phyloP scores from a whole-genome alignment of 2,113 vertebrate species.

The Lota lota region DNA sequence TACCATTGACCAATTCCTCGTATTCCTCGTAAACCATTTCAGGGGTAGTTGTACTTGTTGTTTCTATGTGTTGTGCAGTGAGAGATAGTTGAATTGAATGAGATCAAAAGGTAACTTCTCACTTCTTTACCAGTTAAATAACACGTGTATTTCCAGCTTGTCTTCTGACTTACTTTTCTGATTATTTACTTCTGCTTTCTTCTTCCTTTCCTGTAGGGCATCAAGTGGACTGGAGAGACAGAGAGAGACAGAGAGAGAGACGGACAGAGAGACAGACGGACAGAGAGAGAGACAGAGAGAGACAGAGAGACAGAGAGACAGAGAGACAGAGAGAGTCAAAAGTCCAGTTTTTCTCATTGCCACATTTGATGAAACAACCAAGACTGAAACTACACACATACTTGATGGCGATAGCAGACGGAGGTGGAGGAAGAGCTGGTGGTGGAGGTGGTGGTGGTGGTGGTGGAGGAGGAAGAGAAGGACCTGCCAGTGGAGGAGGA shows the following conservation, averaged over 20 bases:
- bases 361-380: neutral
- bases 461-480: constrained; percentile 31
- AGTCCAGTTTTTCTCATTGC: neutral
- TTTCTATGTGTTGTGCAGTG: too few relatives aligned
- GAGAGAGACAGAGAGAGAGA: neutral
- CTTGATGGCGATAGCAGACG: constrained; percentile 19
- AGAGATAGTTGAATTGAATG: too few relatives aligned
- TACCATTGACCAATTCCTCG: too few relatives aligned
- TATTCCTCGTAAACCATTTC: too few relatives aligned
- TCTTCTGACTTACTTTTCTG: too few relatives aligned
- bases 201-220: constrained; percentile 62
- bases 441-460: too few relatives aligned
- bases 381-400: constrained; percentile 24
- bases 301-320: constrained; percentile 6
- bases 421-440: neutral
- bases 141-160: too few relatives aligned
- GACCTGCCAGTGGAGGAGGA: constrained; percentile 10
- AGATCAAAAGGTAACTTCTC: too few relatives aligned
- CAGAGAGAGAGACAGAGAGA: neutral
- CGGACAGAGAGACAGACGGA: neutral
- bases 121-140: too few relatives aligned
- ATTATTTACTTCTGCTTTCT: neutral
- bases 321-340: neutral
- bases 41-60: too few relatives aligned
- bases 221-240: constrained; percentile 50